Evolutionary conservation across 2,797 vertebrate species (phyloP).

Genomic region (Eremophila alpestris): DNA sequence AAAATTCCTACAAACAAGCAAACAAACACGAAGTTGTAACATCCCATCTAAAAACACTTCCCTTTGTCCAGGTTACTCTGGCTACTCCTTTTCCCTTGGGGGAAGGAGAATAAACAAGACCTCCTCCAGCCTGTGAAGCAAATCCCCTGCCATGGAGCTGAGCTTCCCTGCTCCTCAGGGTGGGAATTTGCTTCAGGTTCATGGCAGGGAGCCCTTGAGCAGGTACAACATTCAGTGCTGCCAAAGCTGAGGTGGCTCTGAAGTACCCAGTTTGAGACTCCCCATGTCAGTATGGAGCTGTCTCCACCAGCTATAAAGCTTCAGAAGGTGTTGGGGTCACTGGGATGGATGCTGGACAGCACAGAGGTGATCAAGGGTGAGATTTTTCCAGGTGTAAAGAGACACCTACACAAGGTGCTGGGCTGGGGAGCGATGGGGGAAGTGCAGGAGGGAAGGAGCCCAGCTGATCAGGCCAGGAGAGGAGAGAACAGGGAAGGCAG

Average conservation of each 20-base stretch:
- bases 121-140: not conserved
- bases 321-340: not conserved
- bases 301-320: not conserved
- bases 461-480: not conserved
- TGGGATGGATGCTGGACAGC: not conserved
- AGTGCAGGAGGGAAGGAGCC: not conserved
- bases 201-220: not conserved
- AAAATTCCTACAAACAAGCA: not conserved
- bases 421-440: not conserved
- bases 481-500: not conserved
- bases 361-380: accelerated
- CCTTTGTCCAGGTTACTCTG: not conserved
- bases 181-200: not conserved
- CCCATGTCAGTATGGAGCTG: not conserved
- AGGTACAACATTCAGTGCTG: accelerated
- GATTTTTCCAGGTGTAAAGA: not conserved
- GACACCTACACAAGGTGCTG: accelerated
- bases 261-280: not conserved
- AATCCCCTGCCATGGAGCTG: not conserved
- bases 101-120: not conserved
- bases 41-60: not conserved
- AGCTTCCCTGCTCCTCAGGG: not conserved
- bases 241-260: not conserved
- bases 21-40: not conserved
- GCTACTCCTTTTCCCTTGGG: not conserved